Evolutionary conservation across 2,888 invertebrate genomes (phyloP), one percentile per base, ranked within the genome.

Genomic region (Cremastobaeus sp.): DNA sequence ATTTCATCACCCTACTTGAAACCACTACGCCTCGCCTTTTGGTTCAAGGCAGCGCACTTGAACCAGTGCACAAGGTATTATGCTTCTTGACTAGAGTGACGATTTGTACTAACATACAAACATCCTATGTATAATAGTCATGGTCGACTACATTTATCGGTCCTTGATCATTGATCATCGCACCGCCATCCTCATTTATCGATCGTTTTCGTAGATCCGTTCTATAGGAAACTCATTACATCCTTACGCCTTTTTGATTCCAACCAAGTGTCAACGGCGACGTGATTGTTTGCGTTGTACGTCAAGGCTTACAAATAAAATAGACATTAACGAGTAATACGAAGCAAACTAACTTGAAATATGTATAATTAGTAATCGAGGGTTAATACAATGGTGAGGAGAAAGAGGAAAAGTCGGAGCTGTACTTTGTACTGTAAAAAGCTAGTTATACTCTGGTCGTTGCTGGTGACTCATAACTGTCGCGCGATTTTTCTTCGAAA

Each of bases 381-480:
- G 64, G 47, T 68, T 59, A 62, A 59, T 60, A 45, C 55, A 65
- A 50, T 15, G 55, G 25, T 12, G 55, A 39, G 45, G 52, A 57
- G 32, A 64, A 74, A 76, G 76, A 71, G 64, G 72, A 43, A 35
- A 64, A 76, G 78, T 77, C 83, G 85, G 83, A 84, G 84, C 81
- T 86, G 84, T 85, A 86, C 85, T 87, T 87, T 86, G 84, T 86
- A 87, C 84, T 86, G 84, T 86, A 86, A 85, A 85, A 86, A 86
- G 83, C 80, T 85, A 85, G 84, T 79, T 84, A 81, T 86, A 86
- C 87, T 86, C 82, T 81, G 78, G 80, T 81, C 80, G 81, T 79
- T 81, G 81, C 80, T 81, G 81, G 80, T 80, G 76, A 78, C 64
- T 74, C 75, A 74, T 78, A 74, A 59, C 75, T 55, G 74, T 78